phyloP scores from a whole-genome alignment of 2,113 vertebrate genomes.

The Gymnobelideus leadbeateri region DNA sequence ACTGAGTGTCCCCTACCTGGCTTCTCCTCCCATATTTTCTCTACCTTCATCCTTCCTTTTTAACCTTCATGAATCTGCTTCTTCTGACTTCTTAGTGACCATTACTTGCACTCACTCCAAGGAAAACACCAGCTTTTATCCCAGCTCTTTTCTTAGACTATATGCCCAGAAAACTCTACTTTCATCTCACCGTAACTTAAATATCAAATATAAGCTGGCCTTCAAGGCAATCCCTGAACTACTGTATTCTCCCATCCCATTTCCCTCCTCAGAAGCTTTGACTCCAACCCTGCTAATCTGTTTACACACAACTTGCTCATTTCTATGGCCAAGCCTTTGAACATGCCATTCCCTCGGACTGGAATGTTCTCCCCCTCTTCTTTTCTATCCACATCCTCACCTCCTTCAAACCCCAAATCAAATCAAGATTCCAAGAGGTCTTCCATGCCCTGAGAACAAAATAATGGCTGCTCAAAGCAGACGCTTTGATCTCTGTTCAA shows the following conservation, averaged over 20 bases:
- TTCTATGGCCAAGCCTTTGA: background rate
- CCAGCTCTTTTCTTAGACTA: background rate
- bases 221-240: background rate
- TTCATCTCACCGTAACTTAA: background rate
- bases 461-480: background rate
- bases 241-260: background rate
- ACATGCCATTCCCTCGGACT: background rate
- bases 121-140: conserved; percentile 43
- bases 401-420: conserved; percentile 9
- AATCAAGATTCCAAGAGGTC: conserved; percentile 9
- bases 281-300: background rate
- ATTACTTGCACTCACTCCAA: conserved; percentile 42
- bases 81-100: conserved; percentile 16
- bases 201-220: background rate
- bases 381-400: background rate
- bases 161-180: background rate
- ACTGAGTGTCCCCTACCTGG: background rate
- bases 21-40: background rate
- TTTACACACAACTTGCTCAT: background rate
- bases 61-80: conserved; percentile 50
- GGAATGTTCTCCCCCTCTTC: conserved; percentile 7
- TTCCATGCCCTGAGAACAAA: background rate
- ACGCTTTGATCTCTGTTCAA: background rate
- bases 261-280: conserved; percentile 1
- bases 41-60: background rate